Evolutionary conservation across 2,113 vertebrate species (phyloP).

Genomic region (Campylomormyrus tamandua): DNA sequence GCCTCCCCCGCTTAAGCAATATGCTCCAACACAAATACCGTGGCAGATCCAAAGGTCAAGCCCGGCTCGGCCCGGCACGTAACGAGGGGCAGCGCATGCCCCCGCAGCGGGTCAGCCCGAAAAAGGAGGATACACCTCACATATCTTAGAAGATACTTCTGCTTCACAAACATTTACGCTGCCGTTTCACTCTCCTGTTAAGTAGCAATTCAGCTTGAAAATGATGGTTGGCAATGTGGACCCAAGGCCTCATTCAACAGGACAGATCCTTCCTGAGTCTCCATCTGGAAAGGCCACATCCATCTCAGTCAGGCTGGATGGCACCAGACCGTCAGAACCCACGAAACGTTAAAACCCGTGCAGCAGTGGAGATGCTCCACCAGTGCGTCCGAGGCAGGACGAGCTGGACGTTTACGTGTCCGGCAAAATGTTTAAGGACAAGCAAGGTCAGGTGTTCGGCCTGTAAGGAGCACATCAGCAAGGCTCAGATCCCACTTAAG

Average conservation of each 20-base stretch:
- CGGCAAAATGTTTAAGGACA: background rate
- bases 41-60: conserved; percentile 20
- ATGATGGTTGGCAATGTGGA: background rate
- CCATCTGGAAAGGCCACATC: background rate
- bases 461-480: background rate
- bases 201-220: background rate
- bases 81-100: background rate
- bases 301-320: background rate
- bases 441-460: background rate
- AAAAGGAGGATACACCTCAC: background rate
- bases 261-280: background rate
- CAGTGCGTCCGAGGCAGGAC: background rate
- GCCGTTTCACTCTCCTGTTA: background rate
- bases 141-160: background rate
- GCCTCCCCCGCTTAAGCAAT: conserved; percentile 9
- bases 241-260: background rate
- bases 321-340: background rate
- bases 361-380: background rate
- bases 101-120: background rate
- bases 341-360: background rate
- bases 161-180: background rate
- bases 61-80: background rate
- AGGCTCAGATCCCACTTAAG: background rate
- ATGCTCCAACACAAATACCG: conserved; percentile 21
- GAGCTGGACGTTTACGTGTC: background rate